Conservation (phyloP, 2,888 invertebrate species). For the Amaurobius ferox region DNA sequence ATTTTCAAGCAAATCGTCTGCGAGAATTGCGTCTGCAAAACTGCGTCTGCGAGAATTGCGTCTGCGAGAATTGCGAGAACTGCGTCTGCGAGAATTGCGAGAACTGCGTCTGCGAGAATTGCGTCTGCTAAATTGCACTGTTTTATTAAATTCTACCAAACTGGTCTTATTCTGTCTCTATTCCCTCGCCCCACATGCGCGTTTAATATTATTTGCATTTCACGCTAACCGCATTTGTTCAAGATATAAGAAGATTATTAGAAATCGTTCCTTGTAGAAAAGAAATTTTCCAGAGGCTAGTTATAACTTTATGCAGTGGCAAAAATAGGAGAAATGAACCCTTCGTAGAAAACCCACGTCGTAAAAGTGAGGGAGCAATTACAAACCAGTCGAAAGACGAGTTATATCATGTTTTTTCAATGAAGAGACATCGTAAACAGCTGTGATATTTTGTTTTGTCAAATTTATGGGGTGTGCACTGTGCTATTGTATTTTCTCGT, state of each 20-base stretch:
- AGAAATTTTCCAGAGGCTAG: neutral
- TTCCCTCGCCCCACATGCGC: neutral
- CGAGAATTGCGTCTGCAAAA: too few relatives aligned
- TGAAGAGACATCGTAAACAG: neutral
- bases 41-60: too few relatives aligned
- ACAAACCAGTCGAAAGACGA: neutral
- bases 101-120: too few relatives aligned
- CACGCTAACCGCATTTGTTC: constrained; percentile 29
- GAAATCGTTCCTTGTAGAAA: neutral
- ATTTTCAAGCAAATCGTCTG: neutral
- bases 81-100: too few relatives aligned
- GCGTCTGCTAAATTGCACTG: neutral
- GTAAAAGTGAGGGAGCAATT: neutral
- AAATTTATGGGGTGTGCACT: too few relatives aligned
- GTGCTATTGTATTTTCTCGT: too few relatives aligned
- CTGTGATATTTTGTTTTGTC: neutral
- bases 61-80: too few relatives aligned
- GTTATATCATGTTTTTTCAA: neutral
- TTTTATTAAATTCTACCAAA: neutral
- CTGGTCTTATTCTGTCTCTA: neutral
- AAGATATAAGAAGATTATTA: constrained; percentile 62
- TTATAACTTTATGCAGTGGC: neutral
- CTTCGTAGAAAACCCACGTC: neutral
- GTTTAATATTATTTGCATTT: neutral
- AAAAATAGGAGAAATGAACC: neutral